Percentiles rank a stretch among this genome's conserved stretches.
Conservation (phyloP, 30 jellyfish, hydroid and myxozoan species). For the Aurelia aurita region DNA sequence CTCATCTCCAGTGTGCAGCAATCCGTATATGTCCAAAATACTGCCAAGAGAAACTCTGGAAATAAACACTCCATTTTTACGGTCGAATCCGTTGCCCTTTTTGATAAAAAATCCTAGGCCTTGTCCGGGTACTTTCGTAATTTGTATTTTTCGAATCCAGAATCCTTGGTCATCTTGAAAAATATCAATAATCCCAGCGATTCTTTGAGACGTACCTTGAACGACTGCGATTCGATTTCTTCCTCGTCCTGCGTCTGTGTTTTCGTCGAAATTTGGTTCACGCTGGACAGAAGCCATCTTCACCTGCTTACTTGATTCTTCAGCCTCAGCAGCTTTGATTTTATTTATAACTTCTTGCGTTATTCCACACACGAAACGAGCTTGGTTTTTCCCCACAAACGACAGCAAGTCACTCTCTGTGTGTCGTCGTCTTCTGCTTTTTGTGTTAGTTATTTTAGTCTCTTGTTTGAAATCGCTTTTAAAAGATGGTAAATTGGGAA, state of each 20-base stretch:
- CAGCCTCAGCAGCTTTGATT: slow-evolving; percentile 53
- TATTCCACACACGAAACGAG: slow-evolving; percentile 19
- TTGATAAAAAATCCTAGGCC: slow-evolving; percentile 91
- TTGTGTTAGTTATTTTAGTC: not conserved
- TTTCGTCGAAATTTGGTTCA: not conserved
- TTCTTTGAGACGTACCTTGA: slow-evolving; percentile 61
- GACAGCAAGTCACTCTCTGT: slow-evolving; percentile 21
- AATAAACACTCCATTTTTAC: slow-evolving; percentile 88
- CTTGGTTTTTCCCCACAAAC: not conserved
- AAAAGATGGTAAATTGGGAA: slow-evolving; percentile 67
- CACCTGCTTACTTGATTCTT: slow-evolving; percentile 32
- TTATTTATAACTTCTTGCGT: slow-evolving; percentile 50
- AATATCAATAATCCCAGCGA: slow-evolving; percentile 81
- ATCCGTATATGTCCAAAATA: slow-evolving; percentile 74
- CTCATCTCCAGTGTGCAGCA: slow-evolving; percentile 94
- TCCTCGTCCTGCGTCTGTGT: not conserved
- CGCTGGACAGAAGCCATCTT: slow-evolving; percentile 37
- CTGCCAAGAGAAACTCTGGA: slow-evolving; percentile 96
- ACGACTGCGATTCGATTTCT: slow-evolving; percentile 25
- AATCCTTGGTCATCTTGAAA: slow-evolving; percentile 77
- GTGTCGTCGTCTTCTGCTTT: slow-evolving; percentile 23
- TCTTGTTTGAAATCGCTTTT: slow-evolving; percentile 18
- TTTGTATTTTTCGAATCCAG: slow-evolving; percentile 84
- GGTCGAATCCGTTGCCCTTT: slow-evolving; percentile 88
- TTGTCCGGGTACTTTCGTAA: slow-evolving; percentile 90